Percentiles rank a stretch among this genome's conserved stretches.
phyloP scores from a whole-genome alignment of 2,888 invertebrate genomes.

The Sepiola atlantica region DNA sequence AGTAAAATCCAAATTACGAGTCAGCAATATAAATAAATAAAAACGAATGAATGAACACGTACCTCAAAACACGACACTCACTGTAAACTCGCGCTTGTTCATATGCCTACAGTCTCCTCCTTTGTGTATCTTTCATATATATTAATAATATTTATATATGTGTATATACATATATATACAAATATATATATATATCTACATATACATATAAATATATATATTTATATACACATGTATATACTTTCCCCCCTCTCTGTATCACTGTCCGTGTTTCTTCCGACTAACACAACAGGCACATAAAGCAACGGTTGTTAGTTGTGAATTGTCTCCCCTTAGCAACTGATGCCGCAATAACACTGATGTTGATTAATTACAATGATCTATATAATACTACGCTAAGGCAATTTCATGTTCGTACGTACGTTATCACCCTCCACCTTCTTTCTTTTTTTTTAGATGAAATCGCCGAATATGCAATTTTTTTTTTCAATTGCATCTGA shows the following conservation, averaged over 20 bases:
- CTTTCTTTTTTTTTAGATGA: too few species aligned
- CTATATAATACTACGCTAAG: too few species aligned
- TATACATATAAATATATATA: not conserved
- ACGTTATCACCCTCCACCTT: too few species aligned
- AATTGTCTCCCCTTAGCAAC: not conserved
- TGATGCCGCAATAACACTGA: not conserved
- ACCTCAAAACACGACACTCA: not conserved
- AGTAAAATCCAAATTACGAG: not conserved
- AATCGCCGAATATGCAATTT: too few species aligned
- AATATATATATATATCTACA: too few species aligned
- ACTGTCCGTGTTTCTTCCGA: not conserved
- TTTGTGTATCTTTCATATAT: too few species aligned
- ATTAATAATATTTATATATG: too few species aligned
- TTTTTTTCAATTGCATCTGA: too few species aligned
- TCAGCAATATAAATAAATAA: not conserved
- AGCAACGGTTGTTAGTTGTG: not conserved
- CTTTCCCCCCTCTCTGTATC: not conserved
- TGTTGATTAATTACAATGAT: not conserved
- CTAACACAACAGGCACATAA: not conserved
- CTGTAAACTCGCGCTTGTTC: not conserved
- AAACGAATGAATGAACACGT: not conserved
- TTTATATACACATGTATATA: not conserved
- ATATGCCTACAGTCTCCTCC: not conserved
- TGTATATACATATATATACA: too few species aligned
- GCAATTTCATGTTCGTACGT: too few species aligned